These are phyloP conservation scores for Zygothrica quintamaculata DNA, from an alignment of 2,888 invertebrate genomes.

Conservation along the genomic window DNA sequence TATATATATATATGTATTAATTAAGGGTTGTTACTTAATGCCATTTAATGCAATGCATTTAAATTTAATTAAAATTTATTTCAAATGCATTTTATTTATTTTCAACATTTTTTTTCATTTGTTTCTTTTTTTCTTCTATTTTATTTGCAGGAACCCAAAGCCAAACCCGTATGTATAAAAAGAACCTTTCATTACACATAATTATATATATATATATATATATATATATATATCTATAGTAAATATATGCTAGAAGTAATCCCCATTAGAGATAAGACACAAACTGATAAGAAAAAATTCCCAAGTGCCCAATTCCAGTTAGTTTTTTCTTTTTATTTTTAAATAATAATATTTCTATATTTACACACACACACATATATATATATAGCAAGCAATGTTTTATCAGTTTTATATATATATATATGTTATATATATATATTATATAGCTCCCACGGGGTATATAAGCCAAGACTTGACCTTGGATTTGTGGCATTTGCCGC, in stretches of 20 bases:
- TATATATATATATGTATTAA: not conserved
- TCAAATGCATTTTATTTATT: slow-evolving; percentile 33
- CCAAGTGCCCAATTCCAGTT: too few relatives aligned
- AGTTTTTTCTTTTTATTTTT: too few relatives aligned
- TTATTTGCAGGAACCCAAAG: slow-evolving; percentile 81
- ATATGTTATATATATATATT: too few relatives aligned
- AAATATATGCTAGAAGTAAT: too few relatives aligned
- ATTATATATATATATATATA: slow-evolving; percentile 23
- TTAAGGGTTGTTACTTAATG: too few relatives aligned
- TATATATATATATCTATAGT: not conserved
- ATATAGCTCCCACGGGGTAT: too few relatives aligned
- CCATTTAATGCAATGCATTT: not conserved
- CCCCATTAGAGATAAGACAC: too few relatives aligned
- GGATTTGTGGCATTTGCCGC: too few relatives aligned
- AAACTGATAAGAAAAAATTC: too few relatives aligned
- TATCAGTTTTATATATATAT: slow-evolving; percentile 1
- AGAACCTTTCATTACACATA: slow-evolving; percentile 27
- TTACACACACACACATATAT: too few relatives aligned
- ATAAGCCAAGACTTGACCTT: slow-evolving; percentile 23
- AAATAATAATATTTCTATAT: too few relatives aligned
- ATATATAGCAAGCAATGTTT: too few relatives aligned
- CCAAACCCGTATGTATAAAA: slow-evolving; percentile 80
- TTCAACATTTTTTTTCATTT: slow-evolving; percentile 30
- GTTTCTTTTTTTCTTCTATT: slow-evolving; percentile 34
- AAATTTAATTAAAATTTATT: slow-evolving; percentile 24